phyloP scores from a whole-genome alignment of 2,113 vertebrate species.

The Corythornis vintsioides region DNA sequence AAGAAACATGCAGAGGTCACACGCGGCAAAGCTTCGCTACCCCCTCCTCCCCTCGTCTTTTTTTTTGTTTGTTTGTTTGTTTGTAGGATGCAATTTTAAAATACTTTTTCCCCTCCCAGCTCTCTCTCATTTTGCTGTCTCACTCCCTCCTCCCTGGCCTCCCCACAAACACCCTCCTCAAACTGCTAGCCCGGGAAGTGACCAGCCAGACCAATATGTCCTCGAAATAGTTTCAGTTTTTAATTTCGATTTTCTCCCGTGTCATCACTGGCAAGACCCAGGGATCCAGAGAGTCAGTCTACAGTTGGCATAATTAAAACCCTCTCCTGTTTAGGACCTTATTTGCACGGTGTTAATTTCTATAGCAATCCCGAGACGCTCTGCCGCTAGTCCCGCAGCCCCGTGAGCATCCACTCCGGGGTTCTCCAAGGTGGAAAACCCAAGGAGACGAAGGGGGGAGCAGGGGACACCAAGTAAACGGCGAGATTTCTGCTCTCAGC shows the following conservation, averaged over 20 bases:
- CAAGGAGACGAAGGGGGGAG: background rate
- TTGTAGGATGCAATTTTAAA: conserved; percentile 24
- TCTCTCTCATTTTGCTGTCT: background rate
- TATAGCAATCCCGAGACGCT: background rate
- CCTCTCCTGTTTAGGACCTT: background rate
- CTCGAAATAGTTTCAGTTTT: background rate
- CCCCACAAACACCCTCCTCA: background rate
- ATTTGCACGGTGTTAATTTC: conserved; percentile 34
- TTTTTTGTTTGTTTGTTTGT: background rate
- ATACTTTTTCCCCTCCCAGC: background rate
- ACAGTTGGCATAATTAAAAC: background rate
- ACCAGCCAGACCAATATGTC: background rate
- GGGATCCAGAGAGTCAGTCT: background rate
- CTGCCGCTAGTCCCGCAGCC: background rate
- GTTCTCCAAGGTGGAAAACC: background rate
- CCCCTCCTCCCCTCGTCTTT: background rate
- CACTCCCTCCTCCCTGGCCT: background rate
- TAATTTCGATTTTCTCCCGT: conserved; percentile 28
- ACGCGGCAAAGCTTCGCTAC: background rate
- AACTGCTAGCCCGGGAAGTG: background rate
- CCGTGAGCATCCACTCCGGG: background rate
- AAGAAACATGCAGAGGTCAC: conserved; percentile 38
- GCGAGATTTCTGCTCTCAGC: background rate
- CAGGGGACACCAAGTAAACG: background rate
- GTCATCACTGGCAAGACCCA: conserved; percentile 20